Base-by-base conservation (phyloP, 2,888 invertebrate genomes). In the Athrips mouffetella region DNA sequence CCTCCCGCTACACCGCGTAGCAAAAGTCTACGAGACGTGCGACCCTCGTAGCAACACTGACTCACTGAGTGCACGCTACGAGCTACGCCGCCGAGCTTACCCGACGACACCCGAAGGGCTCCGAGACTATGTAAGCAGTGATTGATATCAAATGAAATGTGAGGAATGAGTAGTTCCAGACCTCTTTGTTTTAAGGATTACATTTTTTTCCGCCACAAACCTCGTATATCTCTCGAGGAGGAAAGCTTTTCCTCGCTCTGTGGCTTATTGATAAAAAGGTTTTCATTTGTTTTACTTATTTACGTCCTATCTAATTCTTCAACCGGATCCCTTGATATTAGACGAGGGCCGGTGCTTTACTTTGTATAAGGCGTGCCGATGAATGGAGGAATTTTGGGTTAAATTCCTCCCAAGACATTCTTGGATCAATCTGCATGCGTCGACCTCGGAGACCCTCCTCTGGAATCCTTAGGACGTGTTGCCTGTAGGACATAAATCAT, bases 101-200 rank as follows among this genome's bases (percentile, higher is more conserved):
- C 77, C 86, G 87, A 86, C 49, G 50, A 37, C 50, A 27, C 48
- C 80, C 87, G 87, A 84, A 51, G 55, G 48, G 52, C 45, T 50
- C 77, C 82, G 81, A 83, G 70, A 71, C 70, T 73, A 68, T 71
- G 74, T 80, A 79, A 80, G 79, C 79, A 67, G 84, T 86, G 87
- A 88, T 88, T 87, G 87, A 88, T 86, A 86, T 84, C 77, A 86
- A 87, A 88, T 86, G 85, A 85, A 85, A 87, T 86, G 84, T 84
- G 78, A 84, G 78, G 76, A 85, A 85, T 82, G 81, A 82, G 76
- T 84, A 86, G 84, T 83, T 82, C 70, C 65, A 68, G 70, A 70
- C 76, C 73, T 73, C 84, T 85, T 86, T 86, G 85, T 88, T 84
- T 83, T 70, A 76, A 78, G 77, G 77, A 80, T 82, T 79, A 76